These are phyloP conservation scores for Hassar affinis DNA, from an alignment of 2,113 vertebrate species.

Conservation along the genomic window DNA sequence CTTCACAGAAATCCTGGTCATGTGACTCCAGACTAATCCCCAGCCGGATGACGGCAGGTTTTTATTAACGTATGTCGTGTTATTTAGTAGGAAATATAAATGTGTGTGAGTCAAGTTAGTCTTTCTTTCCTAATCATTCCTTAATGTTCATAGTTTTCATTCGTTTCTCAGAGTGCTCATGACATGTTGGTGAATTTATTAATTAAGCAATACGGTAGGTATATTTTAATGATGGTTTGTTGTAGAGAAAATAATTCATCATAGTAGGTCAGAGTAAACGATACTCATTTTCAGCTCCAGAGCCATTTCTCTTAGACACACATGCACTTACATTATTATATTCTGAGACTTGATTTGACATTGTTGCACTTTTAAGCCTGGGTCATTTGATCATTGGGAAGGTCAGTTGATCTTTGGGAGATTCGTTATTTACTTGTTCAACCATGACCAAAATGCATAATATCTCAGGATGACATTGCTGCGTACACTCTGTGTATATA, in stretches of 20 bases:
- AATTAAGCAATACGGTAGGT: conserved; percentile 11
- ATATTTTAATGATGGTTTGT: neutral
- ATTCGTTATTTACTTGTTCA: neutral
- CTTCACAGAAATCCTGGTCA: neutral
- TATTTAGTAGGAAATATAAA: conserved; percentile 2
- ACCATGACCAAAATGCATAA: neutral
- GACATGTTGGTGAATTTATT: neutral
- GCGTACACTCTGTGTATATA: conserved; percentile 3
- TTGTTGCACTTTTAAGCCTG: neutral
- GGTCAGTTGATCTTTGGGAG: neutral
- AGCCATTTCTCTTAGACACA: neutral
- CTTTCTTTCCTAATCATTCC: conserved; percentile 18
- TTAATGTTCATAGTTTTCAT: neutral
- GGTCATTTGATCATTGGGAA: neutral
- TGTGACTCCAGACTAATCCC: neutral
- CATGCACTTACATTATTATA: neutral
- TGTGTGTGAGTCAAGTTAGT: conserved; percentile 25
- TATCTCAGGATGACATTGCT: conserved; percentile 21
- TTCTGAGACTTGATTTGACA: neutral
- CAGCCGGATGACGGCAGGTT: neutral
- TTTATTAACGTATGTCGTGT: neutral
- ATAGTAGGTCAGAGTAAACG: neutral
- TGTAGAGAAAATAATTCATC: neutral
- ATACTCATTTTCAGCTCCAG: neutral
- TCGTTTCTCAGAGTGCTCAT: neutral